These are phyloP conservation scores for Hydriomena furcata DNA, from an alignment of 2,888 invertebrate species.

Conservation along the genomic window DNA sequence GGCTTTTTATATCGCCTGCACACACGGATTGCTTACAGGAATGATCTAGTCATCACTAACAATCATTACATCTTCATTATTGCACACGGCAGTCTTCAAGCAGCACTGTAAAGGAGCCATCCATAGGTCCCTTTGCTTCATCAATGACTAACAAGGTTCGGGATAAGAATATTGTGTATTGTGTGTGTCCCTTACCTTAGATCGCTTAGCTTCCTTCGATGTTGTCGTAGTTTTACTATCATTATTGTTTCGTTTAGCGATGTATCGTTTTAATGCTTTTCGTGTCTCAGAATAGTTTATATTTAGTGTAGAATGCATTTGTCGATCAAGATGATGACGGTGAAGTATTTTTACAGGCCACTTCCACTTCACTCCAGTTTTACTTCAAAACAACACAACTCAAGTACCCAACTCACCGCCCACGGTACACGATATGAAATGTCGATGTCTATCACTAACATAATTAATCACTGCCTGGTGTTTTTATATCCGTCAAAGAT, in stretches of 20 bases:
- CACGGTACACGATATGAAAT: conserved; percentile 62
- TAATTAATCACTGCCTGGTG: conserved; percentile 46
- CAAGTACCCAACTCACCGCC: conserved; percentile 57
- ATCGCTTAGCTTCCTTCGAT: conserved; percentile 50
- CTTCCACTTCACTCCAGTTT: conserved; percentile 61
- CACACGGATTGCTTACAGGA: conserved; percentile 79
- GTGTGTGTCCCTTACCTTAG: conserved; percentile 53
- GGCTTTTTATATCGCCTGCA: conserved; percentile 80
- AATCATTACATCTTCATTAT: conserved; percentile 63
- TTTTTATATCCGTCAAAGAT: conserved; percentile 24
- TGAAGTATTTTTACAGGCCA: conserved; percentile 68
- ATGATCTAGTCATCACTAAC: conserved; percentile 69
- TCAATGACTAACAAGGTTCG: conserved; percentile 71
- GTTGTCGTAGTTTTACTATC: conserved; percentile 34
- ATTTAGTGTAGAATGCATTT: conserved; percentile 5
- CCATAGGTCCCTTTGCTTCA: conserved; percentile 71
- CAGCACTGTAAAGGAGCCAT: conserved; percentile 66
- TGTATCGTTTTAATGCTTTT: conserved; percentile 28
- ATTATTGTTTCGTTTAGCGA: conserved; percentile 18
- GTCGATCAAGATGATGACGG: conserved; percentile 31
- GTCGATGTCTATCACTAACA: conserved; percentile 44
- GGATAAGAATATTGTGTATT: conserved; percentile 49
- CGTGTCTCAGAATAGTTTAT: conserved; percentile 17
- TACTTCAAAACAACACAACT: conserved; percentile 60
- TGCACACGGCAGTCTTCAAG: conserved; percentile 74